Conservation (phyloP, 2,113 vertebrate species). For the Chlamydotis undulata region DNA sequence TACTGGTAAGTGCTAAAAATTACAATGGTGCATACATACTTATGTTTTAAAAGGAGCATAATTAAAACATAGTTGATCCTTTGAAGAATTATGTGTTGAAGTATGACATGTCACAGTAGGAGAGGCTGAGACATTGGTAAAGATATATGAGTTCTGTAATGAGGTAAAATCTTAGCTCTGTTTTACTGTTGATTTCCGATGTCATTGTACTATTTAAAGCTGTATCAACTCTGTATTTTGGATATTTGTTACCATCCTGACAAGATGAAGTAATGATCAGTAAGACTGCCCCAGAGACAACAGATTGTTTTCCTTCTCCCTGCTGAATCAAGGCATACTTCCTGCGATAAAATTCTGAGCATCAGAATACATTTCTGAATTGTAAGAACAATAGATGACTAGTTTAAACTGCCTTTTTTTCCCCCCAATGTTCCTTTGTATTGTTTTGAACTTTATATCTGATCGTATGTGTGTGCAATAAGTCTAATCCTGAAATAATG, state of each 20-base stretch:
- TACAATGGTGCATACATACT: neutral
- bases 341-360: neutral
- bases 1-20: neutral
- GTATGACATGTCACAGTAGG: neutral
- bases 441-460: neutral
- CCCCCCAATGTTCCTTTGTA: neutral
- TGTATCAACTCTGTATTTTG: neutral
- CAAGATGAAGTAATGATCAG: neutral
- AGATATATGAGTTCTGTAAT: neutral
- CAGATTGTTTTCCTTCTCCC: neutral
- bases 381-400: neutral
- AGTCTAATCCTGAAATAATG: neutral
- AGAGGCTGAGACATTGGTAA: neutral
- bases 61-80: neutral
- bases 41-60: neutral
- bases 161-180: neutral
- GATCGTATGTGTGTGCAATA: neutral
- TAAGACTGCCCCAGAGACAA: neutral
- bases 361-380: neutral
- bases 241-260: neutral
- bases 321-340: neutral
- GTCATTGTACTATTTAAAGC: neutral
- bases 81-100: neutral
- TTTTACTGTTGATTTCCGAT: neutral
- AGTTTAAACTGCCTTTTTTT: neutral